Percentiles rank a stretch among this genome's conserved stretches.
phyloP scores from a whole-genome alignment of 2,888 invertebrate species.

The Pediacus dermestoides region DNA sequence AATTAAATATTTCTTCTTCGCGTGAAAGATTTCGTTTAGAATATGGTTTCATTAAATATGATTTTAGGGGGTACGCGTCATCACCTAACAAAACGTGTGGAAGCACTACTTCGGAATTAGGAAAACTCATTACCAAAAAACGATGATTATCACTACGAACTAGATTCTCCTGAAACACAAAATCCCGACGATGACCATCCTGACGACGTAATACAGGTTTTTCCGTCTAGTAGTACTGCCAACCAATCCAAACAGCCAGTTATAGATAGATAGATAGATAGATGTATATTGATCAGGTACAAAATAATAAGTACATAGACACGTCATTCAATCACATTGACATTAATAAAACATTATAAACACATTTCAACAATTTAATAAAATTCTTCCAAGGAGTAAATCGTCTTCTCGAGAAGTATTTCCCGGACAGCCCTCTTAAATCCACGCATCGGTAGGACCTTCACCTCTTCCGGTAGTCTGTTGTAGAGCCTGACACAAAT shows the following conservation, averaged over 20 bases:
- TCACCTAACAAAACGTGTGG: conserved; percentile 18
- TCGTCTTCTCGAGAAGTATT: too few relatives aligned
- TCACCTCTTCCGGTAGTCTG: too few relatives aligned
- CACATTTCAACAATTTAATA: too few relatives aligned
- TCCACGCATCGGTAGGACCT: too few relatives aligned
- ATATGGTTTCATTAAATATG: conserved; percentile 21
- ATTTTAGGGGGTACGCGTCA: conserved; percentile 16
- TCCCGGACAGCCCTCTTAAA: too few relatives aligned
- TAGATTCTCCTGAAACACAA: conserved; percentile 10
- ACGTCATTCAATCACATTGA: too few relatives aligned
- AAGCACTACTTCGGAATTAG: conserved; percentile 19
- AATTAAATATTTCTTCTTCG: conserved; percentile 15
- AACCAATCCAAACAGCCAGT: conserved; percentile 5
- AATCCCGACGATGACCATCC: conserved; percentile 9
- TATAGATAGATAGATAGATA: too few relatives aligned
- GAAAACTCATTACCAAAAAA: conserved; percentile 7
- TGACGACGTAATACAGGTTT: conserved; percentile 6
- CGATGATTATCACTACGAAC: conserved; percentile 6
- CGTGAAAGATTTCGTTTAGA: conserved; percentile 15
- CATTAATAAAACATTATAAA: too few relatives aligned
- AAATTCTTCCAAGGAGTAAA: too few relatives aligned
- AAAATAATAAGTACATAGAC: too few relatives aligned
- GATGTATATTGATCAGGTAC: too few relatives aligned
- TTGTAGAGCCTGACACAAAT: too few relatives aligned
- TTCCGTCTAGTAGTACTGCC: conserved; percentile 9